Evolutionary conservation across 2,113 vertebrate species (phyloP).

Genomic region (Brachyhypopomus occidentalis): DNA sequence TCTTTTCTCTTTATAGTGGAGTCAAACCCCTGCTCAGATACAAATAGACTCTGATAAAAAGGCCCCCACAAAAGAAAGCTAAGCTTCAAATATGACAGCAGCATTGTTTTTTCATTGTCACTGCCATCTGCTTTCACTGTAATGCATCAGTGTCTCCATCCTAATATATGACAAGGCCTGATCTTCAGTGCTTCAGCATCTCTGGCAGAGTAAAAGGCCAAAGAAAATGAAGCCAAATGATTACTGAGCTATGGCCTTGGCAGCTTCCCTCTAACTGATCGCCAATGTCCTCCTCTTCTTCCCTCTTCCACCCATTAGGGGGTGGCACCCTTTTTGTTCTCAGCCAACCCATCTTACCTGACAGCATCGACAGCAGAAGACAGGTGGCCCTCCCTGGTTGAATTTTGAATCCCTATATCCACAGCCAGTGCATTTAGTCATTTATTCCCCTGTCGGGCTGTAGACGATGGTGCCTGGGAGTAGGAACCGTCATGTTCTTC

Average conservation of each 20-base stretch:
- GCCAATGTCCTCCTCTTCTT: not conserved
- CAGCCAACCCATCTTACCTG: constrained; percentile 55
- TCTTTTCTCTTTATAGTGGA: no score
- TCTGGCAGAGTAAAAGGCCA: constrained; percentile 4
- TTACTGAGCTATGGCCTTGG: constrained; percentile 20
- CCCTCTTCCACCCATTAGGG: not conserved
- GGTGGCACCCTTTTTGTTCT: constrained; percentile 41
- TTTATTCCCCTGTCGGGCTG: constrained; percentile 25
- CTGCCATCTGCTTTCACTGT: not conserved
- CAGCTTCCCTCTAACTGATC: not conserved
- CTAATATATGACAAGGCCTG: not conserved
- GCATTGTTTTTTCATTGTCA: not conserved
- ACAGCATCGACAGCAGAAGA: constrained; percentile 64
- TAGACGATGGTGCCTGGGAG: constrained; percentile 52
- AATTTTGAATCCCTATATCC: constrained; percentile 56
- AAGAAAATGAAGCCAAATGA: constrained; percentile 5
- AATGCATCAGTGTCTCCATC: not conserved
- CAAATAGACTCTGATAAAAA: not conserved
- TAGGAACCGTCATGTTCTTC: constrained; percentile 59
- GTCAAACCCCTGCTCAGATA: no score
- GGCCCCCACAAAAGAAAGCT: not conserved
- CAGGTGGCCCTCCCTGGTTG: constrained; percentile 61
- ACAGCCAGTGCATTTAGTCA: constrained; percentile 52
- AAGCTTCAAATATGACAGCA: constrained; percentile 1
- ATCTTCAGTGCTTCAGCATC: not conserved